A percentile compares a stretch with the other conserved stretches of the same genome.
These are phyloP conservation scores for Heteractis magnifica DNA, from an alignment of 92 coral and sea anemone species.

Conservation along the genomic window DNA sequence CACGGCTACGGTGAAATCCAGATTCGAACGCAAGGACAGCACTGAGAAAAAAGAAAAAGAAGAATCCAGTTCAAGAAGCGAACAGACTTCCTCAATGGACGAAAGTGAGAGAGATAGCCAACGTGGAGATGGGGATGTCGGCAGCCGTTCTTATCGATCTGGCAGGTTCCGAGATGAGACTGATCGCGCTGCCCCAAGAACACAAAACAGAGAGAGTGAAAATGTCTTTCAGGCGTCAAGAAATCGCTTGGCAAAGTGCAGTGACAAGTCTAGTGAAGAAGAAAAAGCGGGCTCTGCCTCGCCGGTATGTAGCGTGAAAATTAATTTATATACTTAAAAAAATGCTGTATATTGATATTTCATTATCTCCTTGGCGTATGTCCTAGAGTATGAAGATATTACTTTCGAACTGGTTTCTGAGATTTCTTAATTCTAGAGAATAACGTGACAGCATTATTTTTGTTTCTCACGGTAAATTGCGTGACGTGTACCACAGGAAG, in stretches of 20 bases:
- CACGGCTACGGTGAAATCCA: slow-evolving; percentile 64
- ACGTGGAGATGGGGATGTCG: slow-evolving; percentile 7
- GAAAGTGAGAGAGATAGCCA: slow-evolving; percentile 40
- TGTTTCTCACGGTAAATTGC: background rate
- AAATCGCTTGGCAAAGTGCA: slow-evolving; percentile 20
- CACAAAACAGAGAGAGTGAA: slow-evolving; percentile 28
- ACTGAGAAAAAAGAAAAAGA: slow-evolving; percentile 32
- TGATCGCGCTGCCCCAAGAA: slow-evolving; percentile 32
- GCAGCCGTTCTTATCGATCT: background rate
- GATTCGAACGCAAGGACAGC: slow-evolving; percentile 54
- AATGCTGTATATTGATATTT: background rate
- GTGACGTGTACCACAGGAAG: background rate
- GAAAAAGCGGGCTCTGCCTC: slow-evolving; percentile 15
- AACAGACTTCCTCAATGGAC: slow-evolving; percentile 53
- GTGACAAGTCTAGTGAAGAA: slow-evolving; percentile 35
- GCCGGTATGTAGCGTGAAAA: slow-evolving; percentile 13
- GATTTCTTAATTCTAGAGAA: background rate
- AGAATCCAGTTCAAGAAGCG: slow-evolving; percentile 30
- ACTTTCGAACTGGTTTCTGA: background rate
- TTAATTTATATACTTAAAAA: background rate
- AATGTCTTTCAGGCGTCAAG: slow-evolving; percentile 30
- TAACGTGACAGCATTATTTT: background rate
- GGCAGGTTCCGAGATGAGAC: slow-evolving; percentile 40
- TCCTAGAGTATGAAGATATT: background rate
- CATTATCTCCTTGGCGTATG: background rate